A percentile compares a stretch with the other conserved stretches of the same genome.
These are phyloP conservation scores for Pollenia labialis DNA, from an alignment of 2,888 invertebrate species.

Conservation along the genomic window DNA sequence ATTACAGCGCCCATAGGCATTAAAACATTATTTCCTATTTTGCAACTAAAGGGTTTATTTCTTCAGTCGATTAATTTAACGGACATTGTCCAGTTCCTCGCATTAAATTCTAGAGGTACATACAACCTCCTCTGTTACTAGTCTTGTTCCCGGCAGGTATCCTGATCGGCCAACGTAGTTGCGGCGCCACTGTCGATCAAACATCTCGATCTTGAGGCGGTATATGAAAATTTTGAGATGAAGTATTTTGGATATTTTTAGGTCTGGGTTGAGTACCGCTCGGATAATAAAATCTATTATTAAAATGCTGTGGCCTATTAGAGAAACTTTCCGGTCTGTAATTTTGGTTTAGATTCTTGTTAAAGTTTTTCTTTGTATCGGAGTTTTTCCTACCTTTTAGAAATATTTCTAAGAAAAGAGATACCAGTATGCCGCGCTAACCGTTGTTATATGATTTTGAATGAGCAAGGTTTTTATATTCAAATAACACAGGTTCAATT, in stretches of 20 bases:
- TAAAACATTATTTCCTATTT: neutral
- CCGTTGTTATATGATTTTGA: constrained; percentile 62
- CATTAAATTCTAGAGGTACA: constrained; percentile 40
- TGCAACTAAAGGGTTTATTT: neutral
- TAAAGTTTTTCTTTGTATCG: constrained; percentile 3
- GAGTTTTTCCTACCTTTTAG: neutral
- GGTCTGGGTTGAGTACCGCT: too few relatives aligned
- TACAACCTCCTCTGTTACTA: constrained; percentile 30
- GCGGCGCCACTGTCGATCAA: constrained; percentile 38
- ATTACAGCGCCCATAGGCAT: neutral
- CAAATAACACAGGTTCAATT: constrained; percentile 46
- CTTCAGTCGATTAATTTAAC: neutral
- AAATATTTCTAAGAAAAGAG: constrained; percentile 47
- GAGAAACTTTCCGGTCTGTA: neutral
- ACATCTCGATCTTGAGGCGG: constrained; percentile 38
- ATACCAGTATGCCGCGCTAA: constrained; percentile 44
- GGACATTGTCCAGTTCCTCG: neutral
- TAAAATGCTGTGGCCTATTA: neutral
- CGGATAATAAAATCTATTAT: neutral
- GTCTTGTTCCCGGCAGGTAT: constrained; percentile 13
- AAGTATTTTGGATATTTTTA: neutral
- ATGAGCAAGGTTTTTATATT: constrained; percentile 56
- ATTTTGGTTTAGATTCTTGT: constrained; percentile 4
- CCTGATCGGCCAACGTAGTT: constrained; percentile 32
- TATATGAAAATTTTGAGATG: constrained; percentile 30